These are phyloP conservation scores for Phacellophora camtschatica DNA, from an alignment of 30 jellyfish, hydroid and myxozoan species.

Conservation along the genomic window DNA sequence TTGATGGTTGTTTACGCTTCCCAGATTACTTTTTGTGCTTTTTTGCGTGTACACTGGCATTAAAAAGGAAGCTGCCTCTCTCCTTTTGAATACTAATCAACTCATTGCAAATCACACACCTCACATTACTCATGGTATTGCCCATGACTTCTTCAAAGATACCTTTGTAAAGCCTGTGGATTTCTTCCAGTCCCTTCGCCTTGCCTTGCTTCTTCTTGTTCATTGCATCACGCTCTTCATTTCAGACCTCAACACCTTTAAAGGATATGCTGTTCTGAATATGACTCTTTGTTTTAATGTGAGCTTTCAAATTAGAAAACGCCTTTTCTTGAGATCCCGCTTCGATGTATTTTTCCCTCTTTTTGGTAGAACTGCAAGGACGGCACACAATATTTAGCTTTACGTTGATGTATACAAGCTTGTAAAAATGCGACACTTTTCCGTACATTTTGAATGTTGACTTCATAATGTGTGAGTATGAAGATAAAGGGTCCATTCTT, in stretches of 20 bases:
- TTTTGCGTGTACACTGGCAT: not conserved
- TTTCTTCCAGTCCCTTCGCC: not conserved
- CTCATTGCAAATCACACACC: not conserved
- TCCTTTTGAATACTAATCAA: not conserved
- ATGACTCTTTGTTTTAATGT: not conserved
- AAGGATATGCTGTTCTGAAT: not conserved
- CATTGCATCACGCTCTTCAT: not conserved
- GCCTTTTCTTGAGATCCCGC: slow-evolving; percentile 23
- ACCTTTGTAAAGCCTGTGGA: not conserved
- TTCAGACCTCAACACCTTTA: not conserved
- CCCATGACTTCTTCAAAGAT: slow-evolving; percentile 11
- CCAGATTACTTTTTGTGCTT: not conserved
- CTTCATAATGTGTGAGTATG: too few species aligned
- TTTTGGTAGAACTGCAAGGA: not conserved
- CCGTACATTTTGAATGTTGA: too few species aligned
- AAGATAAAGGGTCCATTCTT: too few species aligned
- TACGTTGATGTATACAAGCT: not conserved
- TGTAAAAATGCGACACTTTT: not conserved
- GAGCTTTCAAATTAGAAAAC: slow-evolving; percentile 10
- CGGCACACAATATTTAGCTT: slow-evolving; percentile 12
- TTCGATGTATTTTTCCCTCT: not conserved
- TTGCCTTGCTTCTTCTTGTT: not conserved
- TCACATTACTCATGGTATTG: not conserved
- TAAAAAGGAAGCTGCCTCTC: not conserved
- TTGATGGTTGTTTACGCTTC: not conserved